phyloP scores from a whole-genome alignment of 2,888 invertebrate genomes.

The Eilema griseolum region DNA sequence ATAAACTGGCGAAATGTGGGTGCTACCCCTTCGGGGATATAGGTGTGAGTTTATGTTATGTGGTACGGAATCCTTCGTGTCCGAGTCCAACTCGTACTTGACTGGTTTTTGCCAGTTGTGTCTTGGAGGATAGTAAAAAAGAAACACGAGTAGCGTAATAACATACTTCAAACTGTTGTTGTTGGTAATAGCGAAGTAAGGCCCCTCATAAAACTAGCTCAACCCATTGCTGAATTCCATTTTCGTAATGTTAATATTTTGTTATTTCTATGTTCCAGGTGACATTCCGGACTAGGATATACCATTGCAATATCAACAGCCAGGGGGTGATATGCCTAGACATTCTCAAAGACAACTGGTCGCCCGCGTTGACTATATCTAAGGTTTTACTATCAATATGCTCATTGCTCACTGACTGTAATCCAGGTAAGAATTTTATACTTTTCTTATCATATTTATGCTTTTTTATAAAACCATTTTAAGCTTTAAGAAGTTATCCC shows the following conservation, averaged over 20 bases:
- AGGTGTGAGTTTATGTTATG: too few species aligned
- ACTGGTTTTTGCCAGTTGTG: too few species aligned
- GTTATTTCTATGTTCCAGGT: slow-evolving; percentile 83
- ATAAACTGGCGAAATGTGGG: too few species aligned
- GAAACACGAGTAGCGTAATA: too few species aligned
- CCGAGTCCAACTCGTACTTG: too few species aligned
- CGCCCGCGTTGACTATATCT: slow-evolving; percentile 99
- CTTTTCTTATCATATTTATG: background rate
- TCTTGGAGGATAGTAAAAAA: too few species aligned
- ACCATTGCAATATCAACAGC: slow-evolving; percentile 99
- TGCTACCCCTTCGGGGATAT: too few species aligned
- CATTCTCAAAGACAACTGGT: slow-evolving; percentile 99
- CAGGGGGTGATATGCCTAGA: slow-evolving; percentile 99
- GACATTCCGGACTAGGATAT: slow-evolving; percentile 98
- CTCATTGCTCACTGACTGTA: slow-evolving; percentile 98
- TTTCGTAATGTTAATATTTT: background rate
- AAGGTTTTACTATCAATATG: slow-evolving; percentile 99
- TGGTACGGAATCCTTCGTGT: too few species aligned
- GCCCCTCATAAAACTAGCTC: background rate
- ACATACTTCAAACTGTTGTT: too few species aligned
- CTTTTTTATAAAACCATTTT: background rate
- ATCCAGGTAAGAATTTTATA: slow-evolving; percentile 92
- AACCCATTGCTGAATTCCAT: background rate
- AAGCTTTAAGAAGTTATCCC: background rate
- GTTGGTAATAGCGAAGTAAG: too few species aligned